Base-by-base conservation (phyloP, 2,888 invertebrate species). In the Drosophila histrio region DNA sequence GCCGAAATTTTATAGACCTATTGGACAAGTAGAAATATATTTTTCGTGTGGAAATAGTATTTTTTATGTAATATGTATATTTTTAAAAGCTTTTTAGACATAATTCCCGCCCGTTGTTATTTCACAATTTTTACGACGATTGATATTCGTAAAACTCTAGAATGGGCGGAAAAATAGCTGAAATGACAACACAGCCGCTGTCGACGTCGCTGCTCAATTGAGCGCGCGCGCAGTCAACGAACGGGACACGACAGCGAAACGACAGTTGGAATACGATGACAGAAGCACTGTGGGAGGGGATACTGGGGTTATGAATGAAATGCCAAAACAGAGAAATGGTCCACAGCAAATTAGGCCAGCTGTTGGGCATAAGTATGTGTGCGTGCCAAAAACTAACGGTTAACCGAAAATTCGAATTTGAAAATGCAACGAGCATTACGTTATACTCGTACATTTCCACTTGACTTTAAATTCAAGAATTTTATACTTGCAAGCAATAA, bases 141-240 rank as follows among this genome's bases (percentile, higher is more conserved):
- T n/a, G n/a, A n/a, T n/a, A n/a, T n/a, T n/a, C n/a, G n/a, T n/a
- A n/a, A n/a, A n/a, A n/a, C n/a, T n/a, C n/a, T n/a, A n/a, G n/a
- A n/a, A n/a, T n/a, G n/a, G n/a, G n/a, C n/a, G n/a, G n/a, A n/a
- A n/a, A n/a, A n/a, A n/a, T n/a, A n/a, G n/a, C n/a, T n/a, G n/a
- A n/a, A n/a, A n/a, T n/a, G n/a, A n/a, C n/a, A n/a, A n/a, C n/a
- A 44, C 59, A 59, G 59, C 52, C 43, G 30, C 43, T 53, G 47
- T 2, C n/a, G 13, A 3, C 15, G 9, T n/a, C 3, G 15, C 36
- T 41, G 61, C 53, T 71, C 38, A 57, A 54, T 70, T 70, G 38
- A 61, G 72, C 70, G 72, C 74, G 60, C 65, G 73, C 73, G 75
- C 75, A 73, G 53, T 65, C 44, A 39, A 46, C 57, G 44, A 72